These are phyloP conservation scores for Pelobates cultripes DNA, from an alignment of 2,797 vertebrate genomes.

Conservation along the genomic window DNA sequence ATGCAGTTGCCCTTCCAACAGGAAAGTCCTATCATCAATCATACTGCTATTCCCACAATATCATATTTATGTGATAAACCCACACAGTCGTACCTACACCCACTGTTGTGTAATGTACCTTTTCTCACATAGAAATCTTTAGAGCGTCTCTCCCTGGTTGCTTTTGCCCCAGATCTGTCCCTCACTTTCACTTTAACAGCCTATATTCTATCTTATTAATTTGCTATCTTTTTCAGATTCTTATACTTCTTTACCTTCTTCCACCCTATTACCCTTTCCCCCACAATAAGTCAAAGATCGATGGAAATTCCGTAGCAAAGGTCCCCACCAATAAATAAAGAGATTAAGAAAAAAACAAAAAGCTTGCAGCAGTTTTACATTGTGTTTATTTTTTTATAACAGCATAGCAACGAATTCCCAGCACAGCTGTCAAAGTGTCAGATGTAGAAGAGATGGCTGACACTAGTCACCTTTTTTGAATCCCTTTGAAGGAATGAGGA, in stretches of 20 bases:
- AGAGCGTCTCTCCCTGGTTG: not conserved
- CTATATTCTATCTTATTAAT: not conserved
- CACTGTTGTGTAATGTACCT: not conserved
- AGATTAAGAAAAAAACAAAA: not conserved
- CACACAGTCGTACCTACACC: not conserved
- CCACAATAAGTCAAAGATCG: not conserved
- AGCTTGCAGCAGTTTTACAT: slow-evolving; percentile 6
- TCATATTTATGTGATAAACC: not conserved
- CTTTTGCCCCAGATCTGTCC: slow-evolving; percentile 12
- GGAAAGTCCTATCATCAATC: not conserved
- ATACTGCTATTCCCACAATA: not conserved
- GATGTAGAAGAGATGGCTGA: slow-evolving; percentile 23
- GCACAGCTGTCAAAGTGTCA: slow-evolving; percentile 52
- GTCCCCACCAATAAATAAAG: not conserved
- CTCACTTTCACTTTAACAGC: not conserved
- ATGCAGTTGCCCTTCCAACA: not conserved
- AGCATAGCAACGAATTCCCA: slow-evolving; percentile 40
- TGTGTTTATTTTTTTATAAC: slow-evolving; percentile 27
- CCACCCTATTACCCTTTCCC: not conserved
- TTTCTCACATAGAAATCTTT: not conserved
- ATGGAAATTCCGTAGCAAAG: not conserved
- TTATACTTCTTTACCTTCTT: not conserved
- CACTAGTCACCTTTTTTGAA: slow-evolving; percentile 33
- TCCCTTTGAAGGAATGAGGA: slow-evolving; percentile 18
- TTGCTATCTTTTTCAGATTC: not conserved